Base-by-base conservation (phyloP, 2,113 vertebrate species). In the Pseudopodoces humilis region DNA sequence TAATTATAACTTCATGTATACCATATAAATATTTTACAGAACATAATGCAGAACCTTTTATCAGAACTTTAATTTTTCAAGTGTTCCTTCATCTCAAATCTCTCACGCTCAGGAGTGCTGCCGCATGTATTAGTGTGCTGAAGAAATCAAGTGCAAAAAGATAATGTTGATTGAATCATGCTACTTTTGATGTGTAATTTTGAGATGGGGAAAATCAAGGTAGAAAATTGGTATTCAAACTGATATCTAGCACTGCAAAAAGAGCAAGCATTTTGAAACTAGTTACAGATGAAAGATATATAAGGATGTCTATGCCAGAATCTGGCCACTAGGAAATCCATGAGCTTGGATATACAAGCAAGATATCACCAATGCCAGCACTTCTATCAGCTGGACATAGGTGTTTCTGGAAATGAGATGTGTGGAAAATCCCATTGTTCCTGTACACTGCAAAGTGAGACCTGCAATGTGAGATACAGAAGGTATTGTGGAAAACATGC, bases 311-410 rank as follows among this genome's bases (percentile, higher is more conserved):
- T 69, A 13, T 1, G 1, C 4, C 24, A 86, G 70, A 31, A 60
- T 3, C 3, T 79, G 71, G 9, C 2, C 47, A 30, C 35, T 25
- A 64, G 24, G 35, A 67, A 63, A 68, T 33, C 17, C 18, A 37
- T 14, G n/a, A 65, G 4, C 39, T 28, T 1, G 0, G 27, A 27
- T 35, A 49, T 27, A 11, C 2, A 31, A 24, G 11, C 5, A 58
- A 70, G 37, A 15, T 62, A 27, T 7, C 31, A 39, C 9, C 41
- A 27, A 55, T 41, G 14, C 2, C 35, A 55, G 6, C 11, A 39
- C 3, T 27, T 53, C 6, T 63, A 4, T 46, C 0, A 1, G 7
- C 21, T 11, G 24, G n/a, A 49, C 4, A 8, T 3, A 20, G 1
- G 5, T 37, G 2, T 59, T 83, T 70, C 62, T 68, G 35, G 47